Conservation (phyloP, 2,113 vertebrate species). For the Brachyhypopomus occidentalis region DNA sequence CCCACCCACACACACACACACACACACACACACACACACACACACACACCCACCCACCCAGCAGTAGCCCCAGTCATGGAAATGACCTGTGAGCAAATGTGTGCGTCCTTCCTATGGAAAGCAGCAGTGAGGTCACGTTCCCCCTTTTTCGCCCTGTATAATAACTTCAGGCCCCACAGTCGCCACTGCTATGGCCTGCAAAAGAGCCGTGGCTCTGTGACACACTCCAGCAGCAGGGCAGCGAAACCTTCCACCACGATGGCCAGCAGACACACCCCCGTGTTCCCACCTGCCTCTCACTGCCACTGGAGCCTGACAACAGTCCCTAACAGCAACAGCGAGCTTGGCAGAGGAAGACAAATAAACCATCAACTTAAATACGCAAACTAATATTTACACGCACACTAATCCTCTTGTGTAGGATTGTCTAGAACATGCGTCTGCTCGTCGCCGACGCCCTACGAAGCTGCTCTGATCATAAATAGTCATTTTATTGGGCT, state of each 20-base stretch:
- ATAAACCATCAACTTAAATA: not conserved
- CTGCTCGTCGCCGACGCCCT: not conserved
- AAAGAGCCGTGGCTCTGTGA: not conserved
- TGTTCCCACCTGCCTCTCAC: too few species aligned
- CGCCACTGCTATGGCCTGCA: not conserved
- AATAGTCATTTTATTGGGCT: conserved; percentile 36
- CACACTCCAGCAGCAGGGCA: not conserved
- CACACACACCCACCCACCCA: too few species aligned
- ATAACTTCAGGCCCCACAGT: not conserved
- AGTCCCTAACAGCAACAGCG: not conserved
- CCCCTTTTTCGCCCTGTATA: not conserved
- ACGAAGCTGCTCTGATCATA: conserved; percentile 19
- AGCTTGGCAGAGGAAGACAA: not conserved
- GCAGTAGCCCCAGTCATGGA: too few species aligned
- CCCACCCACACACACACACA: too few species aligned
- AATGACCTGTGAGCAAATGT: not conserved
- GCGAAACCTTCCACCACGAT: not conserved
- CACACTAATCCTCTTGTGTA: not conserved
- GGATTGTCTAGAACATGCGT: not conserved
- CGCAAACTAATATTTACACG: not conserved
- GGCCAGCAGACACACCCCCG: not conserved
- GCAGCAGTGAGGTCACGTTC: too few species aligned
- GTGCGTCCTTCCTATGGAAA: too few species aligned
- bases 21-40: too few species aligned
- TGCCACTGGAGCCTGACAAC: not conserved